A percentile compares a stretch with the other conserved stretches of the same genome.
phyloP scores from a whole-genome alignment of 2,797 vertebrate genomes.

The Erethizon dorsatum region DNA sequence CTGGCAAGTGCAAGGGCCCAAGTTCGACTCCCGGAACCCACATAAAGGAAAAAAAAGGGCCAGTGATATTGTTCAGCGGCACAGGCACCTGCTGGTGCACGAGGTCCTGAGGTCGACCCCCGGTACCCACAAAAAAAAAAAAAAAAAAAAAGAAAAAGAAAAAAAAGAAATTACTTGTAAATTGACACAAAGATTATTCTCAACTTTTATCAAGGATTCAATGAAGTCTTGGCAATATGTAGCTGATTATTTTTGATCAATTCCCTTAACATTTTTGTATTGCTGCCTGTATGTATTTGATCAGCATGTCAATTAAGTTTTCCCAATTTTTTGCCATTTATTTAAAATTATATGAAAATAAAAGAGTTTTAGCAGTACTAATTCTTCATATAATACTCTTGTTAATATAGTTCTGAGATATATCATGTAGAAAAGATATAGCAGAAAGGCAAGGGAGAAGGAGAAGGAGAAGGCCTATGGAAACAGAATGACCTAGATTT shows the following conservation, averaged over 20 bases:
- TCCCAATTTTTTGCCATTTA: slow-evolving; percentile 48
- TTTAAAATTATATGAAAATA: slow-evolving; percentile 46
- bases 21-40: no score
- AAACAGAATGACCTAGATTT: not conserved
- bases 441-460: not conserved
- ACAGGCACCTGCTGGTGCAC: no score
- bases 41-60: no score
- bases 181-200: not conserved
- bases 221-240: slow-evolving; percentile 20
- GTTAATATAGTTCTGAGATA: not conserved
- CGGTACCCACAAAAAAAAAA: no score
- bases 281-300: not conserved
- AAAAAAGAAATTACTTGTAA: slow-evolving; percentile 43
- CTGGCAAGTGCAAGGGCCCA: no score
- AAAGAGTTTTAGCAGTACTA: not conserved
- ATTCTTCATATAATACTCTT: not conserved
- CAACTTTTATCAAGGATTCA: slow-evolving; percentile 56
- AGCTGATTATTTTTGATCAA: slow-evolving; percentile 6
- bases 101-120: no score
- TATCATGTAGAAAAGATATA: not conserved
- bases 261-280: slow-evolving; percentile 52
- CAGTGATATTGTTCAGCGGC: no score
- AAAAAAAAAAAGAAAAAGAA: no score
- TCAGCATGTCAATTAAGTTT: slow-evolving; percentile 28
- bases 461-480: not conserved